Percentiles rank a stretch among this genome's conserved stretches.
These are phyloP conservation scores for Raphicerus campestris DNA, from an alignment of 2,113 vertebrate genomes.

Conservation along the genomic window DNA sequence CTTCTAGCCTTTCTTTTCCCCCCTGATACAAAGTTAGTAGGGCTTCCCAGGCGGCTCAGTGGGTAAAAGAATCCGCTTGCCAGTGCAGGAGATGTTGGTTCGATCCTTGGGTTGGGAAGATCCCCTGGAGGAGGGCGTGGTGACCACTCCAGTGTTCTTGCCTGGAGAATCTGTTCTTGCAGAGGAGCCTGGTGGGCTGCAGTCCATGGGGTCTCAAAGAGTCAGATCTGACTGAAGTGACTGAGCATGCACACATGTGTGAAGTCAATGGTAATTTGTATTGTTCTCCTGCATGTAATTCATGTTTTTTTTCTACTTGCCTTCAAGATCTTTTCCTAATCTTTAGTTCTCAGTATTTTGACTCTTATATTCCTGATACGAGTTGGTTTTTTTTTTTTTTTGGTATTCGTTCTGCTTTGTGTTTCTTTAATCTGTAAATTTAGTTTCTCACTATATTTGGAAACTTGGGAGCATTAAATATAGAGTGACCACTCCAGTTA, in stretches of 20 bases:
- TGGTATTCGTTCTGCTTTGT: neutral
- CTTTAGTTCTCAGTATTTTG: neutral
- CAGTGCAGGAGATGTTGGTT: neutral
- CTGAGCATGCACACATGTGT: rapidly evolving
- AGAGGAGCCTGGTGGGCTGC: neutral
- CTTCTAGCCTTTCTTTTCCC: neutral
- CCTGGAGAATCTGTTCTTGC: neutral
- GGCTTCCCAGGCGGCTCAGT: neutral
- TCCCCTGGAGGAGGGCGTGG: neutral
- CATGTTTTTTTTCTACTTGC: neutral
- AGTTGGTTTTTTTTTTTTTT: neutral
- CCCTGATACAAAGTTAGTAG: neutral
- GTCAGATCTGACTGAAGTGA: neutral
- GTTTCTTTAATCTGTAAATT: neutral
- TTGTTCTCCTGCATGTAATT: neutral
- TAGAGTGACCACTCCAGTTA: neutral
- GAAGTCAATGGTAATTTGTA: neutral
- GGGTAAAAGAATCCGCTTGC: neutral
- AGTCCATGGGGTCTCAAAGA: neutral
- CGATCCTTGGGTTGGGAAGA: neutral
- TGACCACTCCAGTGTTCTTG: neutral
- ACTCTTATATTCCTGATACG: neutral
- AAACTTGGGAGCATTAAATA: neutral
- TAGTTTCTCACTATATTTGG: neutral
- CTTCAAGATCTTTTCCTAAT: neutral